Evolutionary conservation across 2,113 vertebrate species (phyloP).

Genomic region (Mungos mungo): DNA sequence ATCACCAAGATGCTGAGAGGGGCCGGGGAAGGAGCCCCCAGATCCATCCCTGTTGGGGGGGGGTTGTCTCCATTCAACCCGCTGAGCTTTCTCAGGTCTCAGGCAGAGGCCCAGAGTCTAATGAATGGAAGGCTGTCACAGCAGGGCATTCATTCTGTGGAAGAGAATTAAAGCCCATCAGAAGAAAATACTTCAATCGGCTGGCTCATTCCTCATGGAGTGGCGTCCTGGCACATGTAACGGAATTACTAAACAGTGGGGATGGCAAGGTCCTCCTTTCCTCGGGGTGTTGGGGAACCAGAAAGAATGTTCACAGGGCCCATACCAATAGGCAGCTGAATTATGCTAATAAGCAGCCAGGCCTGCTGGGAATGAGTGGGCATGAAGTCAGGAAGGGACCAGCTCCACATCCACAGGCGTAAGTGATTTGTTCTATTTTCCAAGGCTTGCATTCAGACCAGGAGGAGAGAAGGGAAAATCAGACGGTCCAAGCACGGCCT

Average conservation of each 20-base stretch:
- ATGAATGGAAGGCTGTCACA: slow-evolving; percentile 75
- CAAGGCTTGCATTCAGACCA: neutral
- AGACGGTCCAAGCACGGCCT: neutral
- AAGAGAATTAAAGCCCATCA: slow-evolving; percentile 79
- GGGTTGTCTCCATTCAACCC: accelerated
- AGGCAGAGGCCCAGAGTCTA: slow-evolving; percentile 54
- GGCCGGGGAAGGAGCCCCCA: accelerated
- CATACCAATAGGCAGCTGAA: slow-evolving; percentile 75
- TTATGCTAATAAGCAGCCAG: slow-evolving; percentile 69
- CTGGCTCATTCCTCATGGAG: accelerated
- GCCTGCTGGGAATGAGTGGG: slow-evolving; percentile 61
- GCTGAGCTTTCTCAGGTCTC: neutral
- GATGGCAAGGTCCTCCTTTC: slow-evolving; percentile 66
- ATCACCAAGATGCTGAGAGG: neutral
- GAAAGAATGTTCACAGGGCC: slow-evolving; percentile 71
- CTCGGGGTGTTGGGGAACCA: slow-evolving; percentile 76
- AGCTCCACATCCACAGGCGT: neutral
- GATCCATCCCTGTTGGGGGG: accelerated
- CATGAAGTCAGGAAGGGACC: slow-evolving; percentile 50
- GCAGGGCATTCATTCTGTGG: slow-evolving; percentile 80
- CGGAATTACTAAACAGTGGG: slow-evolving; percentile 77
- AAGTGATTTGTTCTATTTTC: accelerated
- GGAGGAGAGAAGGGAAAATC: too few species aligned
- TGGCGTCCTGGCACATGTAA: slow-evolving; percentile 63
- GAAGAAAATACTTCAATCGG: slow-evolving; percentile 77